Conservation (phyloP, 1,140 invertebrate species). For the Papilio aristodemus region DNA sequence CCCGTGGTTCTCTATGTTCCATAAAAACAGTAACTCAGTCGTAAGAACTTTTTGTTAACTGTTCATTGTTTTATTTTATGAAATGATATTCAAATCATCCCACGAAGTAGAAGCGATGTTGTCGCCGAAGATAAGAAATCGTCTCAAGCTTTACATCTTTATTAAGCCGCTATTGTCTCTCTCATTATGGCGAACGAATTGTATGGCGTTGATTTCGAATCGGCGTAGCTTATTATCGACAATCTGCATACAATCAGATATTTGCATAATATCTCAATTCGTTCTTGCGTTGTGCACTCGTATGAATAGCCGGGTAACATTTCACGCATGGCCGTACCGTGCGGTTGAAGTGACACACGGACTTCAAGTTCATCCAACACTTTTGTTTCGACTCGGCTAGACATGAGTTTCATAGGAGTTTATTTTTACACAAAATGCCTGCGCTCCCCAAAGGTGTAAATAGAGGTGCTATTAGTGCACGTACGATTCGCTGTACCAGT, state of each 20-base stretch:
- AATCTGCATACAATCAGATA: conserved; percentile 77
- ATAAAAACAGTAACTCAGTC: neutral
- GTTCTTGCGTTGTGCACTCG: conserved; percentile 53
- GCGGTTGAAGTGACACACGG: conserved; percentile 35
- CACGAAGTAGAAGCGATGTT: conserved; percentile 14
- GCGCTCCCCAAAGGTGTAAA: too few species aligned
- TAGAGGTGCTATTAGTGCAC: too few species aligned
- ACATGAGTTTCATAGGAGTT: too few species aligned
- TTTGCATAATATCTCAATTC: conserved; percentile 80
- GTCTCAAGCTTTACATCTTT: conserved; percentile 62
- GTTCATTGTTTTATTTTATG: neutral
- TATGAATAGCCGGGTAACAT: conserved; percentile 64
- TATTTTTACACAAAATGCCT: too few species aligned
- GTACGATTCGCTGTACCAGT: too few species aligned
- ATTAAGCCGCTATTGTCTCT: conserved; percentile 74
- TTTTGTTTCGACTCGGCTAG: neutral
- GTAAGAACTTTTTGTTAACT: neutral
- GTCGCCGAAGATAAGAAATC: conserved; percentile 43
- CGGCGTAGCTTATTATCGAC: conserved; percentile 61
- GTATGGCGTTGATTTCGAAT: conserved; percentile 49
- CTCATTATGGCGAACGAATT: conserved; percentile 73
- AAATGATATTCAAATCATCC: conserved; percentile 24
- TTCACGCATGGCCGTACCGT: conserved; percentile 56
- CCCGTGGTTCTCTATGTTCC: too few species aligned
- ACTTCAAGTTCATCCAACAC: conserved; percentile 26